phyloP scores from a whole-genome alignment of 2,888 invertebrate species.

The Trilocha varians region DNA sequence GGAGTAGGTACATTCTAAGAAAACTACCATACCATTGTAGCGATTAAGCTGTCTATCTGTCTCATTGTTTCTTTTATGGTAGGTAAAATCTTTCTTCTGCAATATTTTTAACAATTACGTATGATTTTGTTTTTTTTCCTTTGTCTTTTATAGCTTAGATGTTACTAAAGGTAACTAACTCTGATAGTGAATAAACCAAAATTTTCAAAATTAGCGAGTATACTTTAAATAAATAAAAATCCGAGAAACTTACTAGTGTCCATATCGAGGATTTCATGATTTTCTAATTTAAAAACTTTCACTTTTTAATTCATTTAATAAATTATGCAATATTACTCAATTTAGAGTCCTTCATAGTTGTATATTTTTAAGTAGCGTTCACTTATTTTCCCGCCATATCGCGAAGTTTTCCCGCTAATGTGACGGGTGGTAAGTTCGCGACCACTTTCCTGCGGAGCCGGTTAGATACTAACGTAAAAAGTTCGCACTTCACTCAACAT shows the following conservation, averaged over 20 bases:
- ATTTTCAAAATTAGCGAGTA: too few relatives aligned
- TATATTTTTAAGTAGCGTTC: conserved; percentile 6
- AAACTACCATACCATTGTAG: too few relatives aligned
- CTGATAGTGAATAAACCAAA: too few relatives aligned
- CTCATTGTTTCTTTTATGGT: too few relatives aligned
- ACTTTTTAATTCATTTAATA: conserved; percentile 13
- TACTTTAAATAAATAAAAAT: neutral
- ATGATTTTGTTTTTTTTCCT: too few relatives aligned
- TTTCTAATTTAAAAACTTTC: conserved; percentile 20
- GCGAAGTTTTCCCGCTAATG: conserved; percentile 51
- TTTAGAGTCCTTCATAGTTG: neutral
- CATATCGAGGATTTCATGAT: conserved; percentile 38
- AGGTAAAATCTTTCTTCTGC: too few relatives aligned
- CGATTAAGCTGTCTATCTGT: too few relatives aligned
- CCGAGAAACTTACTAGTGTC: conserved; percentile 29
- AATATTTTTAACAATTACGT: too few relatives aligned
- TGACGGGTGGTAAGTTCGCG: conserved; percentile 27
- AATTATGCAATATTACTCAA: conserved; percentile 14
- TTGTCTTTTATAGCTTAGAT: too few relatives aligned
- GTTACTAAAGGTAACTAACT: too few relatives aligned
- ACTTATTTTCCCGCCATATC: conserved; percentile 48
- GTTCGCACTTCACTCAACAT: neutral
- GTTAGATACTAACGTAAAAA: neutral
- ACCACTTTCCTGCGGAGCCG: conserved; percentile 13
- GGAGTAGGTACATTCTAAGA: too few relatives aligned